These are phyloP conservation scores for Rotaria magnacalcarata DNA, from an alignment of 2,888 invertebrate genomes.

Conservation along the genomic window DNA sequence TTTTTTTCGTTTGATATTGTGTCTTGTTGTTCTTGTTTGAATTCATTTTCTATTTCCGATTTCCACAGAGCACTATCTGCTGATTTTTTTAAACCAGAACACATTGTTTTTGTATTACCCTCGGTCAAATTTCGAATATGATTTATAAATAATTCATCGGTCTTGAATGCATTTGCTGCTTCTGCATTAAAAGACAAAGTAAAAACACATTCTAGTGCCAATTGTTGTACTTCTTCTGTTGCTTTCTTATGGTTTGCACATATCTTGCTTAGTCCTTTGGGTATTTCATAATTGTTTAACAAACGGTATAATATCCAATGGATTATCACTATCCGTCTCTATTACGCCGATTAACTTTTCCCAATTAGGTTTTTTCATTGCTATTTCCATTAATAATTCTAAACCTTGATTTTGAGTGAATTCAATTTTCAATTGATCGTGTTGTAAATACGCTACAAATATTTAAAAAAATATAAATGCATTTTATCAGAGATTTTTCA, in stretches of 20 bases:
- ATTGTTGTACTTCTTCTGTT: background rate
- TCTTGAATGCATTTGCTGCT: background rate
- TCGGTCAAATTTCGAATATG: background rate
- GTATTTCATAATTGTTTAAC: background rate
- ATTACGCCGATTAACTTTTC: background rate
- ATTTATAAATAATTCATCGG: background rate
- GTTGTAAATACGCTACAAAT: background rate
- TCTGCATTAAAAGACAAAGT: background rate
- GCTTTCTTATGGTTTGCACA: fast-evolving
- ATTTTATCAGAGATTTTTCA: background rate
- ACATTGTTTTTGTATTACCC: background rate
- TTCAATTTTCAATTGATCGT: background rate
- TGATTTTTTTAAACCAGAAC: background rate
- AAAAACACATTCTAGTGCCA: background rate
- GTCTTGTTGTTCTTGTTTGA: background rate
- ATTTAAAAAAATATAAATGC: background rate
- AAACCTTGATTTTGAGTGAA: background rate
- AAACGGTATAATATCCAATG: background rate
- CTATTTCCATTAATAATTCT: background rate
- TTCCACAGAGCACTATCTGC: background rate
- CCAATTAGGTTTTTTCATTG: background rate
- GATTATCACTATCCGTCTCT: too few species aligned
- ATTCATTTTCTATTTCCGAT: background rate
- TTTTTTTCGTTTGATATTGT: background rate
- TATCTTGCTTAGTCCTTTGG: background rate